phyloP scores from a whole-genome alignment of 2,113 vertebrate species.

The Caloenas nicobarica region DNA sequence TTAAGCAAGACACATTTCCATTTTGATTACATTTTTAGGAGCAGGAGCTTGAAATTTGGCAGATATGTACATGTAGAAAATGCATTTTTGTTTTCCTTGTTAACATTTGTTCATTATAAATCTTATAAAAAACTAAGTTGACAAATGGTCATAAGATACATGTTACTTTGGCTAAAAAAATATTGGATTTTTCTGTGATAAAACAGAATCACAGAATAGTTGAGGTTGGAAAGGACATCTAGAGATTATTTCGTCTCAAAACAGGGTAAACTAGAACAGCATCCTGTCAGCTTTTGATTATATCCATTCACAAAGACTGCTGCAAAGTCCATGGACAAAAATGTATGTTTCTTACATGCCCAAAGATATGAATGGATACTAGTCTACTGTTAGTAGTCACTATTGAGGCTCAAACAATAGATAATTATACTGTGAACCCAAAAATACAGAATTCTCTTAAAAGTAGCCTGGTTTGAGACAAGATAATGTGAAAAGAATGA shows the following conservation, averaged over 20 bases:
- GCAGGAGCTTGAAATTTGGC: not conserved
- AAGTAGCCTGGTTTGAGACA: not conserved
- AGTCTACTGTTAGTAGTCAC: not conserved
- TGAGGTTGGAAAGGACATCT: not conserved
- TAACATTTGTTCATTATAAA: not conserved
- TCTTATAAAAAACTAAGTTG: not conserved
- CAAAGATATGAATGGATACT: not conserved
- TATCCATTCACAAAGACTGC: not conserved
- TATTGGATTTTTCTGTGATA: not conserved
- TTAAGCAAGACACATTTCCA: not conserved
- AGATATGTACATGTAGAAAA: not conserved
- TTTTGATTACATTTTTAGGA: not conserved
- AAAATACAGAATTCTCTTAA: not conserved
- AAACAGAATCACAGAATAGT: not conserved
- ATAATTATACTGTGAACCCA: not conserved
- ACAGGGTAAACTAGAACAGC: not conserved
- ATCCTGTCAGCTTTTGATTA: not conserved
- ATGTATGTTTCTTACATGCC: not conserved
- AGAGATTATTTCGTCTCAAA: not conserved
- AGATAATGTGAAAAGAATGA: not conserved
- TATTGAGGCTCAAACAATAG: not conserved
- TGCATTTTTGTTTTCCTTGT: not conserved
- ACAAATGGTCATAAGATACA: not conserved
- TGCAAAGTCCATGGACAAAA: not conserved
- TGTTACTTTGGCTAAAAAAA: not conserved